Percentiles rank a stretch among this genome's conserved stretches.
These are phyloP conservation scores for Corbicula japonica DNA, from an alignment of 2,888 invertebrate species.

Conservation along the genomic window DNA sequence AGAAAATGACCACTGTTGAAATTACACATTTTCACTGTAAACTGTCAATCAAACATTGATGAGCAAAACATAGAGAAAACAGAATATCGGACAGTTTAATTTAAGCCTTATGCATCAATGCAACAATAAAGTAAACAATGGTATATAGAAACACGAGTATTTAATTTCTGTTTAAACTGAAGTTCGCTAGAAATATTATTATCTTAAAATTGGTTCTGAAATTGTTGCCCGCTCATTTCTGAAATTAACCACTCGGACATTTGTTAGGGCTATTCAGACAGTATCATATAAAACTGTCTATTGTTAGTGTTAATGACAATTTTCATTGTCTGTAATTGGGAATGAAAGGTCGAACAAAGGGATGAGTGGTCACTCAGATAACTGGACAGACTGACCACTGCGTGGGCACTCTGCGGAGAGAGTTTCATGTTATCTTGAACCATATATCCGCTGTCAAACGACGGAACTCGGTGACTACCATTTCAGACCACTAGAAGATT, in stretches of 20 bases:
- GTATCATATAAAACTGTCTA: constrained; percentile 63
- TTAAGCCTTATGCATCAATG: too few relatives aligned
- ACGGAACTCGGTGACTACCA: too few relatives aligned
- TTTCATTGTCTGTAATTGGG: constrained; percentile 73
- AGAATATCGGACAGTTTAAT: too few relatives aligned
- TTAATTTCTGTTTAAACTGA: constrained; percentile 22
- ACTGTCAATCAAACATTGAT: constrained; percentile 34
- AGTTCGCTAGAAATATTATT: constrained; percentile 66
- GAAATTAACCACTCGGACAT: constrained; percentile 61
- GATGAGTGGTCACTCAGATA: constrained; percentile 50
- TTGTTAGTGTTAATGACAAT: constrained; percentile 71
- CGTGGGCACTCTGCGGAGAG: neutral
- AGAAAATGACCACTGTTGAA: constrained; percentile 52
- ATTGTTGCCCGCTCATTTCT: constrained; percentile 63
- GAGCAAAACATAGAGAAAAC: constrained; percentile 8
- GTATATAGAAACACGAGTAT: neutral
- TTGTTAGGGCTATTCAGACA: constrained; percentile 56
- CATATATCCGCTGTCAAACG: too few relatives aligned
- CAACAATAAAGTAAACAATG: too few relatives aligned
- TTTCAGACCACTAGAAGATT: too few relatives aligned
- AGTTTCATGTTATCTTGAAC: constrained; percentile 18
- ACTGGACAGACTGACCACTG: constrained; percentile 23
- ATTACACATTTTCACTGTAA: constrained; percentile 44
- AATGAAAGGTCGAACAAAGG: constrained; percentile 65
- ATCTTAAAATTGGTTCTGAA: constrained; percentile 67